phyloP scores from a whole-genome alignment of 2,888 invertebrate genomes.

The Melieria crassipennis region DNA sequence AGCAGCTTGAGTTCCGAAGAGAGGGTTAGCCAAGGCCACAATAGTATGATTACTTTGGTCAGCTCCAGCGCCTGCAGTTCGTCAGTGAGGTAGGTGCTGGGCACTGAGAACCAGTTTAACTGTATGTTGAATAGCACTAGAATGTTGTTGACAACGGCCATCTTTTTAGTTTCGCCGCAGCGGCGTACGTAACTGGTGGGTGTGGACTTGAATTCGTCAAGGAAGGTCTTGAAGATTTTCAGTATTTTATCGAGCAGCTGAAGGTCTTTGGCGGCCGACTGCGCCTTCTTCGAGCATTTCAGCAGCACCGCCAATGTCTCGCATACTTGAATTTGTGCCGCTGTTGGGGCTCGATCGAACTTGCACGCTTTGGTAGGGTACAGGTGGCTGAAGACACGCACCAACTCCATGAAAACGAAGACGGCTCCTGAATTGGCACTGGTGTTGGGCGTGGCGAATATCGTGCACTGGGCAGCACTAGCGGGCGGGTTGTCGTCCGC shows the following conservation, averaged over 20 bases:
- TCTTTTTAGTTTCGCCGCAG: conserved; percentile 56
- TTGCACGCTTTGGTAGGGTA: conserved; percentile 48
- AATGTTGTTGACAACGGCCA: conserved; percentile 55
- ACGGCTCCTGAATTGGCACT: conserved; percentile 30
- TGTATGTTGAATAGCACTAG: conserved; percentile 53
- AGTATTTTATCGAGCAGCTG: conserved; percentile 52
- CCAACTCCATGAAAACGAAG: conserved; percentile 46
- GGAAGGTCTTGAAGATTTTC: conserved; percentile 51
- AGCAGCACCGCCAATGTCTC: conserved; percentile 57
- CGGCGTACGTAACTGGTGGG: conserved; percentile 57
- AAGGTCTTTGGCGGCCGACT: conserved; percentile 47
- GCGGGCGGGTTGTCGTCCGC: too few species aligned
- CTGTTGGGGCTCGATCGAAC: conserved; percentile 48
- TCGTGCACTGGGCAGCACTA: too few species aligned
- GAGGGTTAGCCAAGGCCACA: conserved; percentile 63
- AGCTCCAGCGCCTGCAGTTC: conserved; percentile 47
- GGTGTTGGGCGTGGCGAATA: background rate
- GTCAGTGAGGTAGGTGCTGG: conserved; percentile 51
- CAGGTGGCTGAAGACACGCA: conserved; percentile 48
- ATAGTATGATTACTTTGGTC: conserved; percentile 49
- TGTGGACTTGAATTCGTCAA: conserved; percentile 51
- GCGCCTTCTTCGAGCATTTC: conserved; percentile 52
- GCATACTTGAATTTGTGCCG: conserved; percentile 50
- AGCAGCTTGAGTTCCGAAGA: conserved; percentile 54
- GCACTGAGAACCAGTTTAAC: conserved; percentile 56